Base-by-base conservation (phyloP, 2,888 invertebrate genomes). In the Mimachlamys varia region DNA sequence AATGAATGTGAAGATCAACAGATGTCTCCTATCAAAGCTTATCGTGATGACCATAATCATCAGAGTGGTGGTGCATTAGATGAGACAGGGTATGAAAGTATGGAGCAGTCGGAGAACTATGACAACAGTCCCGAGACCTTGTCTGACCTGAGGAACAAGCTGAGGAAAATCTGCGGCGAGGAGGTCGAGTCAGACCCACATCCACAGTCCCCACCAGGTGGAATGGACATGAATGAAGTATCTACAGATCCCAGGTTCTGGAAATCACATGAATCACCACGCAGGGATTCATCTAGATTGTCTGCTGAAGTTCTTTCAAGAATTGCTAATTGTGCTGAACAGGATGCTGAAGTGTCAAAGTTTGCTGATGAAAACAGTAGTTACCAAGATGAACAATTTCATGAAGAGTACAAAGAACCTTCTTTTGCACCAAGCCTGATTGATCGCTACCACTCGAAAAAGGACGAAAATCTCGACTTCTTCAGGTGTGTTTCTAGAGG, bases 1-100 rank as follows among this genome's bases (percentile, higher is more conserved):
- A 76, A 76, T 27, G 76, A 27, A 76, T 76, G 7, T 76, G 76
- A 76, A 33, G 12, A 33, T 12, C 19, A 76, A 33, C 76, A 10
- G 27, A 76, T 76, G 76, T 76, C 76, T 76, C 76, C 76, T 33
- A 27, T 76, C 27, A 76, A 76, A 76, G 76, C 76, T 76, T 76
- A 76, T 33, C 27, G 27, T 76, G 76, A 76, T 76, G 33, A 76
- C 5, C 27, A 15, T 33, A 33, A 27, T 76, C 76, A 33, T 76
- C 10, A 12, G 22, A 33, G 33, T 76, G 76, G 15, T 76, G 33
- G 13, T 7, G 12, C 76, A 27, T 33, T 76, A 10, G 76, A 76
- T 15, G 76, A 76, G 33, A 76, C 76, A 27, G 76, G 76, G 33
- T 76, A 76, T 76, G 76, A 76, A 33, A 76, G 76, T 33, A 33